Evolutionary conservation across 2,113 vertebrate species (phyloP), one percentile per base, ranked within the genome.

Genomic region (Nothocercus nigrocapillus): DNA sequence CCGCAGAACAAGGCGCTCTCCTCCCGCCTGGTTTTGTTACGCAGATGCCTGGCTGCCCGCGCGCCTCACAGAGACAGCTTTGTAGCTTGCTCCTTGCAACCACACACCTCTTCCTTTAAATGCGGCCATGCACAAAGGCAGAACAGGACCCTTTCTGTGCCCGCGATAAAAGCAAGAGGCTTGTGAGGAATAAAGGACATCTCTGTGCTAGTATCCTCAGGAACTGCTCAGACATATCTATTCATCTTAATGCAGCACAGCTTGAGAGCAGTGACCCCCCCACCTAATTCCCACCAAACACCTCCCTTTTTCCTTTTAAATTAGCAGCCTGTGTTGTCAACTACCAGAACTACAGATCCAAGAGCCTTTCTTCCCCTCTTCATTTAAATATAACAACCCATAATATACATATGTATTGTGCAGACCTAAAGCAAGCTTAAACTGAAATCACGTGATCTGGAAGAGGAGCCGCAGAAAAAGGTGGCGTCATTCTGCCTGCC

Each of bases 121-220:
- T 28, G 49, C n/a, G 36, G 13, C 24, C 19, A 0, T 8, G 7
- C 80, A 72, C 56, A 47, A 47, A 75, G 72, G 44, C 44, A 27
- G 47, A 75, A 61, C 8, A 79, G 53, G 44, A 79, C 34, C 75
- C 78, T 74, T 82, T 58, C 78, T 25, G 42, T 45, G 82, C 63
- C 40, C 8, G 17, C 32, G 85, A 67, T 76, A 85, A 85, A 89
- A 47, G 89, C 84, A 34, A 38, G n/a, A 70, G 75, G 79, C 75
- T 85, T 61, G 2, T 0, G 40, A 56, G 32, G 69, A 85, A 32
- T 38, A 47, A 19, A 28, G n/a, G 20, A 21, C 27, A 34, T 25
- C 59, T 44, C 74, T 77, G 4, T 44, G 61, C 68, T 9, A 45
- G 7, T 53, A 34, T 17, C 61, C 58, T 30, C 22, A 8, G 0